These are phyloP conservation scores for Maconellicoccus hirsutus DNA, from an alignment of 1,140 invertebrate species.

Conservation along the genomic window DNA sequence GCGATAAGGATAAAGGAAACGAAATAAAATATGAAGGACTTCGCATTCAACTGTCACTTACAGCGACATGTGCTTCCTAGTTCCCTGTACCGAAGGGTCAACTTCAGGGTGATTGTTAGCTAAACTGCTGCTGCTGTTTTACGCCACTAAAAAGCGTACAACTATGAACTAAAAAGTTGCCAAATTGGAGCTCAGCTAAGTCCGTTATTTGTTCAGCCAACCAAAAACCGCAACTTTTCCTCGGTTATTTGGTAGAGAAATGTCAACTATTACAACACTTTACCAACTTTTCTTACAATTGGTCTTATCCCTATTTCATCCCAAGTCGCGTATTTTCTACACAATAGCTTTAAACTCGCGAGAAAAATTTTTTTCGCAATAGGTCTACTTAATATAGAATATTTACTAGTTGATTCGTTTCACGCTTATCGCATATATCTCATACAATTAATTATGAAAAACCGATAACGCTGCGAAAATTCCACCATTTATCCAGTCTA, in stretches of 20 bases:
- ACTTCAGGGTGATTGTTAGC: not conserved
- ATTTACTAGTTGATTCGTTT: too few species aligned
- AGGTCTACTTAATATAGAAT: too few species aligned
- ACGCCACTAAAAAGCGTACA: slow-evolving; percentile 7
- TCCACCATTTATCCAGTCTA: too few species aligned
- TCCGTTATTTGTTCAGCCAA: slow-evolving; percentile 7
- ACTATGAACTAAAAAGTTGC: slow-evolving; percentile 4
- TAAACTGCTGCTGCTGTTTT: not conserved
- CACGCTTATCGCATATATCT: too few species aligned
- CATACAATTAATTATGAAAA: too few species aligned
- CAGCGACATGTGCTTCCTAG: slow-evolving; percentile 1
- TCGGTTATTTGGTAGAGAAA: slow-evolving; percentile 8
- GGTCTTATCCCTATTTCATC: not conserved
- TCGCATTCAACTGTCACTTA: slow-evolving; percentile 3
- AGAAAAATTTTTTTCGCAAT: too few species aligned
- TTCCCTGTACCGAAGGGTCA: not conserved
- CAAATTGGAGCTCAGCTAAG: slow-evolving; percentile 2
- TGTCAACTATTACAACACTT: slow-evolving; percentile 9
- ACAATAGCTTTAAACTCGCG: too few species aligned
- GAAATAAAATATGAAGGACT: slow-evolving; percentile 9
- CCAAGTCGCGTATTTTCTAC: not conserved
- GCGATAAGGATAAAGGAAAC: slow-evolving; percentile 2
- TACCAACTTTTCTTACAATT: slow-evolving; percentile 9
- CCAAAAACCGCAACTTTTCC: slow-evolving; percentile 7
- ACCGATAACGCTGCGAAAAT: too few species aligned